Percentiles rank a stretch among this genome's conserved stretches.
Evolutionary conservation across 2,797 vertebrate species (phyloP).

Genomic region (Aulostomus chinensis): DNA sequence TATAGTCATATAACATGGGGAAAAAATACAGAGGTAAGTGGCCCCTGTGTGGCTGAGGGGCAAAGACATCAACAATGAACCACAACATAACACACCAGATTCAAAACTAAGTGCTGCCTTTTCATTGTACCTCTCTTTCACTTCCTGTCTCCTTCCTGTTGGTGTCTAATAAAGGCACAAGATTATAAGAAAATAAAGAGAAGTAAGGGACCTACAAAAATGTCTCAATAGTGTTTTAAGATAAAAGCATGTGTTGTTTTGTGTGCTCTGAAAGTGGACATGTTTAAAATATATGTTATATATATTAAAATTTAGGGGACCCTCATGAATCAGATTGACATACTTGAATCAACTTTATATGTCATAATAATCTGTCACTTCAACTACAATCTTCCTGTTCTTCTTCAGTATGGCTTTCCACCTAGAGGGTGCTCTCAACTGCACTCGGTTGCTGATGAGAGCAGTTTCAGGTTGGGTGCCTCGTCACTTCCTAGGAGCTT

Average conservation of each 20-base stretch:
- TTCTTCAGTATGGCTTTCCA: conserved; percentile 91
- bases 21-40: too few relatives aligned
- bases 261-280: too few relatives aligned
- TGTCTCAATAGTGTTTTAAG: too few relatives aligned
- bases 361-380: neutral
- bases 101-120: neutral
- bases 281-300: too few relatives aligned
- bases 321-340: too few relatives aligned
- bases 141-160: neutral
- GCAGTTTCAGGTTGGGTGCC: conserved; percentile 89
- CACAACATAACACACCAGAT: neutral
- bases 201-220: too few relatives aligned
- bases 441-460: conserved; percentile 86
- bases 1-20: too few relatives aligned
- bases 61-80: neutral
- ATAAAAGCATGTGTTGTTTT: too few relatives aligned
- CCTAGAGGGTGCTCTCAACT: conserved; percentile 86
- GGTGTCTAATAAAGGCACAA: neutral
- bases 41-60: too few relatives aligned
- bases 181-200: neutral
- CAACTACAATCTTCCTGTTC: neutral
- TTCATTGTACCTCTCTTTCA: neutral
- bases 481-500: conserved; percentile 89
- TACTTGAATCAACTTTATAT: too few relatives aligned
- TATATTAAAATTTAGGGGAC: too few relatives aligned